Percentiles rank a stretch among this genome's conserved stretches.
Evolutionary conservation across 2,797 vertebrate species (phyloP).

Genomic region (Bovichtus diacanthus): DNA sequence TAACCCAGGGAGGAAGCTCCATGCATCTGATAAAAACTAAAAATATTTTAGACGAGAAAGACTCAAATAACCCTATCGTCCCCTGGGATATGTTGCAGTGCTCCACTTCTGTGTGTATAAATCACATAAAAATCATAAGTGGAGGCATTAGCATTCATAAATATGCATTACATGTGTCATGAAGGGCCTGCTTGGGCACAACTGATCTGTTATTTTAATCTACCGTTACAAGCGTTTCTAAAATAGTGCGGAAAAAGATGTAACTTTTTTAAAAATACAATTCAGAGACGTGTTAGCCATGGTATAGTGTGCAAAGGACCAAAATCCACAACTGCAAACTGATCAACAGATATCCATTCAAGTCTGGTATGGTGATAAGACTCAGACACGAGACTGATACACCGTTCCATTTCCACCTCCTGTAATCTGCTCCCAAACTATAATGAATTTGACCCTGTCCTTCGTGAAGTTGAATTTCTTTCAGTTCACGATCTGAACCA

Average conservation of each 20-base stretch:
- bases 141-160: constrained; percentile 30
- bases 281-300: neutral
- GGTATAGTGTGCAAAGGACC: neutral
- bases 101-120: constrained; percentile 13
- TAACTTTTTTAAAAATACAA: neutral
- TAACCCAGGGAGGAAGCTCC: neutral
- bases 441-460: neutral
- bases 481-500: too few species aligned
- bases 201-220: constrained; percentile 29
- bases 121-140: constrained; percentile 18
- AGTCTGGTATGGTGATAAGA: neutral
- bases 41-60: neutral
- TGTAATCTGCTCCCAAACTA: neutral
- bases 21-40: neutral
- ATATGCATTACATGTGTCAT: constrained; percentile 48
- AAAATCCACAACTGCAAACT: neutral
- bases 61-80: neutral
- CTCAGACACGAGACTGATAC: neutral
- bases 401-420: neutral
- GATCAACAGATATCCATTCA: neutral
- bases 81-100: neutral
- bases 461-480: neutral
- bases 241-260: neutral
- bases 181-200: neutral
- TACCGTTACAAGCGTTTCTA: constrained; percentile 11